Evolutionary conservation across 2,888 invertebrate species (phyloP).

Genomic region (Epirrhoe tristata): DNA sequence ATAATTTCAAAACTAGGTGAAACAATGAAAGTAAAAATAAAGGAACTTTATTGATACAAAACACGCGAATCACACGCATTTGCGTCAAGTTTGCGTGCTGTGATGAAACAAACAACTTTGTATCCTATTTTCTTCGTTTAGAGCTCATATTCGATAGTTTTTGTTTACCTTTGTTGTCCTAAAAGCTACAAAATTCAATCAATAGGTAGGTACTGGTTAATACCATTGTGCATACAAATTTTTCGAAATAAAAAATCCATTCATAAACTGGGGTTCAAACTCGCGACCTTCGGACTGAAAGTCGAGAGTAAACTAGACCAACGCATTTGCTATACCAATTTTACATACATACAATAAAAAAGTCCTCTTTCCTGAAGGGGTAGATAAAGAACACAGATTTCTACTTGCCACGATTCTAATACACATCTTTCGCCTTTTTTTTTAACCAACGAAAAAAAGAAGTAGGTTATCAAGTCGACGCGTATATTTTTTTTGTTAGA

Average conservation of each 20-base stretch:
- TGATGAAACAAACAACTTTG: slow-evolving; percentile 8
- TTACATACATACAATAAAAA: too few species aligned
- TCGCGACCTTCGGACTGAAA: too few species aligned
- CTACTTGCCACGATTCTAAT: too few species aligned
- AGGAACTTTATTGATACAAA: slow-evolving; percentile 29
- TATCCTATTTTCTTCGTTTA: neutral
- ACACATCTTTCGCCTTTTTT: too few species aligned
- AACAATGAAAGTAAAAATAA: slow-evolving; percentile 32
- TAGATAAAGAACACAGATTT: too few species aligned
- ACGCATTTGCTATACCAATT: too few species aligned
- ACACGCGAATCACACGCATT: slow-evolving; percentile 35
- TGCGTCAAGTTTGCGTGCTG: slow-evolving; percentile 30
- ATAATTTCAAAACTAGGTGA: slow-evolving; percentile 25
- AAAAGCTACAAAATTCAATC: neutral
- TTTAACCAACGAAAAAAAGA: too few species aligned
- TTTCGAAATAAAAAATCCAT: neutral
- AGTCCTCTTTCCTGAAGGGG: too few species aligned
- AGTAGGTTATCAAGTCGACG: too few species aligned
- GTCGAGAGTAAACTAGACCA: too few species aligned
- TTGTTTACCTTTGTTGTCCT: neutral
- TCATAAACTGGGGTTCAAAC: too few species aligned
- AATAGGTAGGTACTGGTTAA: neutral
- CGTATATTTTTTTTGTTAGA: too few species aligned
- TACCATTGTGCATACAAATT: neutral
- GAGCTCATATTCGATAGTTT: neutral